Conservation (phyloP, 2,797 vertebrate genomes). For the Mus caroli region DNA sequence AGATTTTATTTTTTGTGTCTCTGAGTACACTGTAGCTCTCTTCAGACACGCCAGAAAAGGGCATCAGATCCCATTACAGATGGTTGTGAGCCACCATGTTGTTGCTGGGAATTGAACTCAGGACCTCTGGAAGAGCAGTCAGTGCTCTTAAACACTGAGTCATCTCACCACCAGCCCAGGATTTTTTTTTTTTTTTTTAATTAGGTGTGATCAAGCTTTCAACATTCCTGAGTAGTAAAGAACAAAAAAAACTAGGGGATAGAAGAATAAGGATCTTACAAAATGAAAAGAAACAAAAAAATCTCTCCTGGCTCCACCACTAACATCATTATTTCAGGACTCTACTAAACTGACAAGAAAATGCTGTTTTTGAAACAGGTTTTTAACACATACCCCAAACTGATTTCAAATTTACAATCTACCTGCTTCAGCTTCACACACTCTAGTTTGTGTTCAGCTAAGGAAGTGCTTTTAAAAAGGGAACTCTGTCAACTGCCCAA, state of each 20-base stretch:
- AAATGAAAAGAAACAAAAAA: not conserved
- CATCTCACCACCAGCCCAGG: not conserved
- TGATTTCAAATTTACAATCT: not conserved
- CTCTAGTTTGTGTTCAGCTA: not conserved
- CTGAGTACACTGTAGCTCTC: not conserved
- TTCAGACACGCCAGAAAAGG: not conserved
- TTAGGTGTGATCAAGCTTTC: not conserved
- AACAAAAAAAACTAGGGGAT: not conserved
- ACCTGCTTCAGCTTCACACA: not conserved
- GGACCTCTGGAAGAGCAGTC: not conserved
- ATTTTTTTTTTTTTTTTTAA: not conserved
- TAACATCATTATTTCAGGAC: not conserved
- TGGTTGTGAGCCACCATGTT: not conserved
- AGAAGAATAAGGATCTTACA: not conserved
- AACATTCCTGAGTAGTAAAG: not conserved
- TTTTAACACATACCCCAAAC: not conserved
- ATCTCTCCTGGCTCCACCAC: not conserved
- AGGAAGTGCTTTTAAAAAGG: not conserved
- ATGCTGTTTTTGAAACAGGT: not conserved
- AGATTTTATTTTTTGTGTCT: not conserved
- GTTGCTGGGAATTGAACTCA: not conserved
- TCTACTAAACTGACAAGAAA: constrained; percentile 20
- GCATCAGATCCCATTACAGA: not conserved
- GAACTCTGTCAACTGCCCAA: not conserved
- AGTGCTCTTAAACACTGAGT: not conserved